phyloP scores from a whole-genome alignment of 2,113 vertebrate species.

The Grammomys surdaster region DNA sequence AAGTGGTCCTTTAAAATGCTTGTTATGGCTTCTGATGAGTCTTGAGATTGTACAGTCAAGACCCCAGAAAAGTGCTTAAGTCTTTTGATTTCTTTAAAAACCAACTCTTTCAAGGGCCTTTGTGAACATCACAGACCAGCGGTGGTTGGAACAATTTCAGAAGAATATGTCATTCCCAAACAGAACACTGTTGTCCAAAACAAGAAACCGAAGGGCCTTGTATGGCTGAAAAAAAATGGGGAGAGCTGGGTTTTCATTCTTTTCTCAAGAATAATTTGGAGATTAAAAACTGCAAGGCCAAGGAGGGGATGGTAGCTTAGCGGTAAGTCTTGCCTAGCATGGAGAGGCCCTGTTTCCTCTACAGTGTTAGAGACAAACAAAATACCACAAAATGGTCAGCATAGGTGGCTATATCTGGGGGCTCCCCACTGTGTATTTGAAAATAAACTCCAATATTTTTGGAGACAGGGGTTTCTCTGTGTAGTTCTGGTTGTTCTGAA shows the following conservation, averaged over 20 bases:
- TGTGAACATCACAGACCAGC: not conserved
- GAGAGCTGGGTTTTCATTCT: not conserved
- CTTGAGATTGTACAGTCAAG: not conserved
- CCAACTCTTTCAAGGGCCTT: not conserved
- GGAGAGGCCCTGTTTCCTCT: not conserved
- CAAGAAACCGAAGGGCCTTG: not conserved
- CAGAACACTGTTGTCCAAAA: not conserved
- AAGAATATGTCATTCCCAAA: not conserved
- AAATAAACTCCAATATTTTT: slow-evolving; percentile 27
- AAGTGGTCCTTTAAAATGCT: not conserved
- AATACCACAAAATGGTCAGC: not conserved
- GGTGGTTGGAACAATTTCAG: not conserved
- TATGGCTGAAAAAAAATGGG: not conserved
- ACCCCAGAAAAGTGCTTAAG: not conserved
- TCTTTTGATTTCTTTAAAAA: not conserved
- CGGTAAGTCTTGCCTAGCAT: not conserved
- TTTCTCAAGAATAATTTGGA: not conserved
- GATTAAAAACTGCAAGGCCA: not conserved
- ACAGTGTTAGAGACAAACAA: not conserved
- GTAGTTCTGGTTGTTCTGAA: not conserved
- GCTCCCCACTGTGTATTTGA: not conserved
- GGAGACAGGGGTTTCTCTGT: not conserved
- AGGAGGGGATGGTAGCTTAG: not conserved
- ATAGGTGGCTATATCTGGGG: not conserved
- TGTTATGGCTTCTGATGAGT: not conserved